Evolutionary conservation across 2,113 vertebrate genomes (phyloP).

Genomic region (Gnathonemus echidnorhynchus): DNA sequence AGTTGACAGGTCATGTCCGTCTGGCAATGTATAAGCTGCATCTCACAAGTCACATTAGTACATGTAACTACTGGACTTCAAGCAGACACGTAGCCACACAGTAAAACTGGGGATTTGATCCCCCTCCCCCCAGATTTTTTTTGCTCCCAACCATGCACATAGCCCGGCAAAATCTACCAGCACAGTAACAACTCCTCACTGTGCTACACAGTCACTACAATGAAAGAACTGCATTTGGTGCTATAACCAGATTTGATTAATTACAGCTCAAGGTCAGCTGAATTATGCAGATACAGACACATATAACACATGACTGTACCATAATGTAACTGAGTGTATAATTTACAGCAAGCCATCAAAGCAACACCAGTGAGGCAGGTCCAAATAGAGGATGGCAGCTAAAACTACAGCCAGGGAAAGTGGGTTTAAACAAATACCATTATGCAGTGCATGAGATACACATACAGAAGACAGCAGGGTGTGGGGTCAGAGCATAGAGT

Average conservation of each 20-base stretch:
- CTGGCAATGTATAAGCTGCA: neutral
- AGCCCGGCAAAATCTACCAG: slow-evolving; percentile 32
- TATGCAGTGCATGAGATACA: neutral
- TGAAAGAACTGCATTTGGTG: neutral
- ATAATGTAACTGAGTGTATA: neutral
- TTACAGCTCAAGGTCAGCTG: neutral
- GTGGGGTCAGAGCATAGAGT: neutral
- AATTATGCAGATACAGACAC: slow-evolving; percentile 33
- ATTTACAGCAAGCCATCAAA: neutral
- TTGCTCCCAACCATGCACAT: neutral
- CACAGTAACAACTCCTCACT: slow-evolving; percentile 26
- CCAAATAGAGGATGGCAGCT: neutral
- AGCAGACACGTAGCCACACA: neutral
- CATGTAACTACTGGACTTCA: neutral
- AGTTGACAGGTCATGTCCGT: neutral
- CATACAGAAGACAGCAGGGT: neutral
- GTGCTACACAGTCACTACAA: slow-evolving; percentile 32
- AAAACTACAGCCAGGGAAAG: neutral
- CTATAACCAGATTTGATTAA: neutral
- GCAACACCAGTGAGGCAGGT: neutral
- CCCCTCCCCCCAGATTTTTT: neutral
- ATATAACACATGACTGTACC: neutral
- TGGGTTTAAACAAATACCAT: neutral
- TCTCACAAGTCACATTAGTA: neutral
- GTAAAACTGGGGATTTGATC: neutral